Conservation (phyloP, 2,888 invertebrate species). For the Stenodema calcarata region DNA sequence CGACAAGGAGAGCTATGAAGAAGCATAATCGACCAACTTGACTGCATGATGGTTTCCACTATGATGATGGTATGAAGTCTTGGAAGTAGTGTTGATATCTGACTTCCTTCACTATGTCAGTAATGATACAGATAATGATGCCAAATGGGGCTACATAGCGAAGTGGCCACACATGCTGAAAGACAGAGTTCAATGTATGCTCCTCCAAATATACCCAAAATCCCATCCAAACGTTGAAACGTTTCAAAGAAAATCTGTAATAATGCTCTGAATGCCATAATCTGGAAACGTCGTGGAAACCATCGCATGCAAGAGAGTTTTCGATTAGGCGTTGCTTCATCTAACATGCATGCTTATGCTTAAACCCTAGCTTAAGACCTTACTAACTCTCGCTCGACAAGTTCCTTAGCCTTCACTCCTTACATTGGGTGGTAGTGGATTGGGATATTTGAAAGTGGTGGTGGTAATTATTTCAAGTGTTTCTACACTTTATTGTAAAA, state of each 20-base stretch:
- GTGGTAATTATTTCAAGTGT: constrained; percentile 25
- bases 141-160: too few species aligned
- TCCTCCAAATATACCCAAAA: too few species aligned
- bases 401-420: constrained; percentile 20
- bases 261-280: too few species aligned
- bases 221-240: too few species aligned
- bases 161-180: too few species aligned
- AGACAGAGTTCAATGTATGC: too few species aligned
- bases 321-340: background rate
- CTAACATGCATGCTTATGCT: background rate
- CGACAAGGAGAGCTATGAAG: background rate
- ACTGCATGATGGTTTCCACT: too few species aligned
- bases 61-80: too few species aligned
- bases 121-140: too few species aligned
- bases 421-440: constrained; percentile 6
- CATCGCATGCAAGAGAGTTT: background rate
- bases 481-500: background rate
- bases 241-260: too few species aligned
- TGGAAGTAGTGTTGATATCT: too few species aligned
- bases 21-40: background rate
- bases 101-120: too few species aligned
- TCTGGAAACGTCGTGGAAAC: background rate
- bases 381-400: background rate
- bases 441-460: constrained; percentile 14
- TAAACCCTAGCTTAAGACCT: background rate